phyloP scores from a whole-genome alignment of 1,140 invertebrate species.

The Drosophila ambigua region DNA sequence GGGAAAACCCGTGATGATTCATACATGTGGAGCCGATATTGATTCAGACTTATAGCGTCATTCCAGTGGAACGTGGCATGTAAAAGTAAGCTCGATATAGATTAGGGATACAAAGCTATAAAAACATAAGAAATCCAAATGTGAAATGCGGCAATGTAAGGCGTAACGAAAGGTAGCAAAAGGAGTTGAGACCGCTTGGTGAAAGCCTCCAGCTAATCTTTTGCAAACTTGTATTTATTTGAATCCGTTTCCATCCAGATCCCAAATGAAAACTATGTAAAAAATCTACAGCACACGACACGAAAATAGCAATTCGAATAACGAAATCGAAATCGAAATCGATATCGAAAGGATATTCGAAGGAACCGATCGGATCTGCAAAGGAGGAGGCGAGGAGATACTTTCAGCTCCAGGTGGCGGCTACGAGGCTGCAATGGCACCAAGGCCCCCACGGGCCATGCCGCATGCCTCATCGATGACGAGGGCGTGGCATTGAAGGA shows the following conservation, averaged over 20 bases:
- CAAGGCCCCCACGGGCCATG: slow-evolving; percentile 37
- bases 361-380: not conserved
- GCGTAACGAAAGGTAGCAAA: slow-evolving; percentile 45
- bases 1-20: not conserved
- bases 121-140: too few relatives aligned
- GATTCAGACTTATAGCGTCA: too few relatives aligned
- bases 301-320: not conserved
- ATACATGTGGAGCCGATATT: too few relatives aligned
- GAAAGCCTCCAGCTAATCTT: slow-evolving; percentile 21
- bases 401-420: slow-evolving; percentile 18
- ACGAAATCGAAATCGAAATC: slow-evolving; percentile 1
- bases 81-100: too few relatives aligned
- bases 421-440: slow-evolving; percentile 19
- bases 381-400: not conserved
- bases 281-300: not conserved
- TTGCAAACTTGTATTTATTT: slow-evolving; percentile 16
- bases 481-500: not conserved
- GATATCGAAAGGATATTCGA: slow-evolving; percentile 21
- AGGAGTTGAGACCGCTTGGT: slow-evolving; percentile 27
- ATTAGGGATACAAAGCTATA: too few relatives aligned
- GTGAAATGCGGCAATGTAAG: not conserved
- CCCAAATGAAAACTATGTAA: slow-evolving; percentile 20
- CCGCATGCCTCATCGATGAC: slow-evolving; percentile 29
- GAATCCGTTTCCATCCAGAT: slow-evolving; percentile 20
- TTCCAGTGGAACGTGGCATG: too few relatives aligned